A percentile compares a stretch with the other conserved stretches of the same genome.
These are phyloP conservation scores for Hemiprocne comata DNA, from an alignment of 2,113 vertebrate species.

Conservation along the genomic window DNA sequence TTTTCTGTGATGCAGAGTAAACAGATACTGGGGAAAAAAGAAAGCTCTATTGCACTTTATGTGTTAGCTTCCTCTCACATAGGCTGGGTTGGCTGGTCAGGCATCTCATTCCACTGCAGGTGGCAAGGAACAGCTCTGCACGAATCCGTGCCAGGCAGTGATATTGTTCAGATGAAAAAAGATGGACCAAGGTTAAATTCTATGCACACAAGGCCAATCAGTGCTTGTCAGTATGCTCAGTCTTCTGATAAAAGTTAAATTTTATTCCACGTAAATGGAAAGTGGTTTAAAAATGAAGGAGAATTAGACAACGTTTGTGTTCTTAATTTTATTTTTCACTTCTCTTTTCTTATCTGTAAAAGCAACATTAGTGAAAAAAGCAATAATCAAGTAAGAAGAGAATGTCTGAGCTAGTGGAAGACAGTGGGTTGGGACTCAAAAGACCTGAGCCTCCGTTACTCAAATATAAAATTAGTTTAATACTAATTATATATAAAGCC, in stretches of 20 bases:
- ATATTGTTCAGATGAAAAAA: neutral
- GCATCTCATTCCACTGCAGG: slow-evolving; percentile 23
- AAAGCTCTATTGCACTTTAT: slow-evolving; percentile 12
- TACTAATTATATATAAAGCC: neutral
- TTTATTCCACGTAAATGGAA: neutral
- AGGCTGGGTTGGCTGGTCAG: slow-evolving; percentile 6
- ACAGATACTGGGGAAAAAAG: slow-evolving; percentile 35
- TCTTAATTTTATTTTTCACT: neutral
- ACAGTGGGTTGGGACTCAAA: neutral
- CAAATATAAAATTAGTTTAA: neutral
- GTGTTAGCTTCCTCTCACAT: neutral
- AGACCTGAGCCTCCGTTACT: neutral
- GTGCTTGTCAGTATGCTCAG: neutral
- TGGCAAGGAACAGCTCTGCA: slow-evolving; percentile 12
- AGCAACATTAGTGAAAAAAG: neutral
- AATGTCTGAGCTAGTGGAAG: neutral
- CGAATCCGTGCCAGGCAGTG: neutral
- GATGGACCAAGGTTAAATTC: neutral
- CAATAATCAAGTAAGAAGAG: neutral
- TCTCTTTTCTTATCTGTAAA: neutral
- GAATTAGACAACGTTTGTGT: neutral
- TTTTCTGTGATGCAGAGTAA: slow-evolving; percentile 49
- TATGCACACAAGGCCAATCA: neutral
- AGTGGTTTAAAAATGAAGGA: neutral
- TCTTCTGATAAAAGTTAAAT: neutral